These are phyloP conservation scores for Empidonax alnorum DNA, from an alignment of 2,113 vertebrate species.

Conservation along the genomic window DNA sequence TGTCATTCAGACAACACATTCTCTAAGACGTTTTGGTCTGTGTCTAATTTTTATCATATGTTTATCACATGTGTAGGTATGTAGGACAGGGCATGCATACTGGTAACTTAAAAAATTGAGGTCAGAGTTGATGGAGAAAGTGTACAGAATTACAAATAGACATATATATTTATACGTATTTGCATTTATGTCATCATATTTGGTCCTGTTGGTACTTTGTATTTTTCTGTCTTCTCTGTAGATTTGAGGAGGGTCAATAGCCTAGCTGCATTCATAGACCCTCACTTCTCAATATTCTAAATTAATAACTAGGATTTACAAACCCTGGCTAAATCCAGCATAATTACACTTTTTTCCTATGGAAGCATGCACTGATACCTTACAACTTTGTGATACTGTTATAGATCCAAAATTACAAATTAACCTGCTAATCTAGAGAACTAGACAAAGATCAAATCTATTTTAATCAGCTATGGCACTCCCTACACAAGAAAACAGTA, in stretches of 20 bases:
- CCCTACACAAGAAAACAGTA: neutral
- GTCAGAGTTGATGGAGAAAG: neutral
- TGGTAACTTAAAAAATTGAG: neutral
- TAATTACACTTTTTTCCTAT: neutral
- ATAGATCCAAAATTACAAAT: neutral
- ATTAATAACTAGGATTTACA: neutral
- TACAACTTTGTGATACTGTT: neutral
- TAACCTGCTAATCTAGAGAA: neutral
- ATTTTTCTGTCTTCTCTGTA: neutral
- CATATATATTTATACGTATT: no score
- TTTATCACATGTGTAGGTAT: neutral
- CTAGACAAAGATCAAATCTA: neutral
- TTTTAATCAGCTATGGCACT: neutral
- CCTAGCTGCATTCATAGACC: neutral
- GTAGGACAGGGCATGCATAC: neutral
- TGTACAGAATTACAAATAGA: neutral
- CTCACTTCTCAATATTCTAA: neutral
- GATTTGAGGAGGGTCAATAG: neutral
- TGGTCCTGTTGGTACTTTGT: neutral
- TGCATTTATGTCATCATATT: neutral
- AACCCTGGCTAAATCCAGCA: neutral
- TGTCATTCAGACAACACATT: neutral
- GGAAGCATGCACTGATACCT: neutral
- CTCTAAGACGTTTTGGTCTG: neutral
- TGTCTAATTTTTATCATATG: neutral